phyloP scores from a whole-genome alignment of 2,797 vertebrate genomes.

The Mycteria americana region DNA sequence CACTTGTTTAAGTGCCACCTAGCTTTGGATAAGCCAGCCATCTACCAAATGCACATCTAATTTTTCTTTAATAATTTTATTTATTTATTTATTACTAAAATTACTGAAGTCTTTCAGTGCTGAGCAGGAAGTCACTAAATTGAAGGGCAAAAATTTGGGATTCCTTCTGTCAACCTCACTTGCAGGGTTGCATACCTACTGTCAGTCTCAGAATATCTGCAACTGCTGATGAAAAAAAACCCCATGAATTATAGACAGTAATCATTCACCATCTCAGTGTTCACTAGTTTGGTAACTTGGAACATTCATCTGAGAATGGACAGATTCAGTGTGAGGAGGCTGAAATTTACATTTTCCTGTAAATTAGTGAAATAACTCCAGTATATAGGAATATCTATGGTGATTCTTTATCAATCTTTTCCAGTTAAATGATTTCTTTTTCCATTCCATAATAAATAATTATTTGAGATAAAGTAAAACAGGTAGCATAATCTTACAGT shows the following conservation, averaged over 20 bases:
- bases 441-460: neutral
- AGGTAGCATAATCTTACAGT: neutral
- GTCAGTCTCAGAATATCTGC: neutral
- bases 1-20: neutral
- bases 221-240: neutral
- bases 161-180: neutral
- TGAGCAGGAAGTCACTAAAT: neutral
- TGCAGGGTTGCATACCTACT: fast-evolving
- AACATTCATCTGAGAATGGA: neutral
- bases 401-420: neutral
- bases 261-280: neutral
- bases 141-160: neutral
- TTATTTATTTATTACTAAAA: neutral
- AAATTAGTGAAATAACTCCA: neutral
- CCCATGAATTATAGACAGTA: neutral
- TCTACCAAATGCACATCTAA: neutral
- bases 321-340: neutral
- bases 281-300: neutral
- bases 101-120: neutral
- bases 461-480: neutral
- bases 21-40: neutral
- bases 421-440: neutral
- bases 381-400: neutral
- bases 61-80: neutral
- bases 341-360: neutral